Evolutionary conservation across 2,888 invertebrate genomes (phyloP).

Genomic region (Ypsolopha scabrella): DNA sequence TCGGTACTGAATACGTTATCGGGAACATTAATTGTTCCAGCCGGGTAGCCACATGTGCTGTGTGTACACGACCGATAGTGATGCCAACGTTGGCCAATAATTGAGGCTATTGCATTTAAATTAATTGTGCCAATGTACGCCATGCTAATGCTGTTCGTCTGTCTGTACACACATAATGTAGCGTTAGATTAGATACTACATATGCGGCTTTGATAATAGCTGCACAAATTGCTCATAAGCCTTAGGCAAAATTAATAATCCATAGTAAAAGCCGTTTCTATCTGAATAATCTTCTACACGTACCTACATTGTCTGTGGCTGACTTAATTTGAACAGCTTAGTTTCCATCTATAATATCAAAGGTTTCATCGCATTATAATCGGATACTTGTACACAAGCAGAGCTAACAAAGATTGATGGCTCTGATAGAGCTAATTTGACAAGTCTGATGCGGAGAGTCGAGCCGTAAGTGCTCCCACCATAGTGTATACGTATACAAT

Average conservation of each 20-base stretch:
- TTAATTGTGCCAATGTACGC: constrained; percentile 55
- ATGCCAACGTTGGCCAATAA: constrained; percentile 43
- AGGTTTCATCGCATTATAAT: too few species aligned
- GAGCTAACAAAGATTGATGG: constrained; percentile 3
- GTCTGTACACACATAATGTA: constrained; percentile 28
- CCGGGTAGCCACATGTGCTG: constrained; percentile 10
- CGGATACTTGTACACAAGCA: too few species aligned
- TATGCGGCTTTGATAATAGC: constrained; percentile 39
- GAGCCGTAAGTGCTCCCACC: constrained; percentile 5
- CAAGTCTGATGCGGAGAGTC: constrained; percentile 6
- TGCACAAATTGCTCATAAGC: constrained; percentile 50
- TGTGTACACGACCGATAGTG: constrained; percentile 18
- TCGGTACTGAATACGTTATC: not conserved
- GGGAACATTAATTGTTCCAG: constrained; percentile 2
- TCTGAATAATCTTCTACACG: not conserved
- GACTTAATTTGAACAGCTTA: not conserved
- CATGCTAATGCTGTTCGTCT: constrained; percentile 35
- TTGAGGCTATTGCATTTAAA: constrained; percentile 61
- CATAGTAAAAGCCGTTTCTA: not conserved
- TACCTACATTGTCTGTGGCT: not conserved
- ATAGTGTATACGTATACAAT: not conserved
- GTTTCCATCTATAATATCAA: not conserved
- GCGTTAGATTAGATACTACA: constrained; percentile 5
- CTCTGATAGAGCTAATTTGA: constrained; percentile 6
- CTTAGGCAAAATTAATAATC: constrained; percentile 30